A percentile compares a stretch with the other conserved stretches of the same genome.
These are phyloP conservation scores for Onychomys torridus DNA, from an alignment of 2,797 vertebrate genomes.

Conservation along the genomic window DNA sequence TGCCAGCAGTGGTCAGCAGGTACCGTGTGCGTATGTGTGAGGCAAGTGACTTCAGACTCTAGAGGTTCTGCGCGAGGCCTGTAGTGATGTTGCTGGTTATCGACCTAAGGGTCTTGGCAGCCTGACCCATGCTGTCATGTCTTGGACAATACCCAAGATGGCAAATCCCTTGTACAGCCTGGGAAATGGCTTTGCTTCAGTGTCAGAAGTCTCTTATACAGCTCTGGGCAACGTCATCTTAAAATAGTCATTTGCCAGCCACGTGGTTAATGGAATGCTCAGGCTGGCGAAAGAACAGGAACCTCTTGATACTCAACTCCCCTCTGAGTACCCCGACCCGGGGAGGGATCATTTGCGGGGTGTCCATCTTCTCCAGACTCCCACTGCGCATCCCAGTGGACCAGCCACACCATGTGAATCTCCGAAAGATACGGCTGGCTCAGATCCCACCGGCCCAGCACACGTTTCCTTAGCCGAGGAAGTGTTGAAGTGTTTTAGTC, in stretches of 20 bases:
- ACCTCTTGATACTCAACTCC: not conserved
- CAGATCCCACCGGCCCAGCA: not conserved
- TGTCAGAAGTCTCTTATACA: not conserved
- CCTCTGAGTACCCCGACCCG: not conserved
- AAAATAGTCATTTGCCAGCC: not conserved
- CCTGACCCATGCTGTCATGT: not conserved
- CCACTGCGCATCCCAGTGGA: rapidly evolving
- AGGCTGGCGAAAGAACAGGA: rapidly evolving
- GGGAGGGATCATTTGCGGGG: not conserved
- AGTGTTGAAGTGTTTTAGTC: not conserved
- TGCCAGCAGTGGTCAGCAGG: not conserved
- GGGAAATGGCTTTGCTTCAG: not conserved
- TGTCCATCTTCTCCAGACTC: rapidly evolving
- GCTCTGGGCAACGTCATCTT: not conserved
- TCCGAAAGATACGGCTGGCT: not conserved
- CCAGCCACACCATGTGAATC: rapidly evolving
- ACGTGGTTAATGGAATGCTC: not conserved
- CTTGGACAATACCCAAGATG: no score
- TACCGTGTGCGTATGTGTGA: not conserved
- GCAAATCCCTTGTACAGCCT: not conserved
- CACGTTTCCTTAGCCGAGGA: not conserved
- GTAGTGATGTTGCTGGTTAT: no score
- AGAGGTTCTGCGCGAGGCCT: not conserved
- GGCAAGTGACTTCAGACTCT: not conserved
- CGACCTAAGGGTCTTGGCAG: not conserved